These are phyloP conservation scores for Masnerella sp. DNA, from an alignment of 2,888 invertebrate genomes.

Conservation along the genomic window DNA sequence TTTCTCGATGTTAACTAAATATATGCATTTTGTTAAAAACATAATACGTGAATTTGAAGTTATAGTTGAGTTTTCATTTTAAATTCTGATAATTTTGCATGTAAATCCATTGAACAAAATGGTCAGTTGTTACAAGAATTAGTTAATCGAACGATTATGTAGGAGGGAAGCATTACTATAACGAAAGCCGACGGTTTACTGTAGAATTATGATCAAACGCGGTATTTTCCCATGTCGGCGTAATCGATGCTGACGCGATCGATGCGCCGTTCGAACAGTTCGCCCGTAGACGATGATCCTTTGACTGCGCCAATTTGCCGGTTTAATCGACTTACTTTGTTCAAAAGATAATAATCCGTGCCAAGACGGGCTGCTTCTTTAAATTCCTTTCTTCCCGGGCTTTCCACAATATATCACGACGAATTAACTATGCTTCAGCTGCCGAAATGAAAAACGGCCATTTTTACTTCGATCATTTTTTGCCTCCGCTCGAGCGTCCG, in stretches of 20 bases:
- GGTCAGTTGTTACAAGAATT: slow-evolving; percentile 16
- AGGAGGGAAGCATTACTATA: slow-evolving; percentile 41
- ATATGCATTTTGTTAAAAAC: neutral
- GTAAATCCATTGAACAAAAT: neutral
- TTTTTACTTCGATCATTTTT: too few species aligned
- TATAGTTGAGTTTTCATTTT: too few species aligned
- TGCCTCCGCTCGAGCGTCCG: too few species aligned
- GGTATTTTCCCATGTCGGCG: slow-evolving; percentile 51
- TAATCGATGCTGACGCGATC: slow-evolving; percentile 54
- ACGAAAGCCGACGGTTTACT: slow-evolving; percentile 47
- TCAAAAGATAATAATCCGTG: slow-evolving; percentile 52
- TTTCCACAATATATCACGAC: slow-evolving; percentile 2
- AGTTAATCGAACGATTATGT: slow-evolving; percentile 38
- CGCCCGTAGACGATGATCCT: slow-evolving; percentile 51
- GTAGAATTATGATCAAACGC: slow-evolving; percentile 56
- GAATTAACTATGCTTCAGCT: too few species aligned
- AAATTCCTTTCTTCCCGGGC: slow-evolving; percentile 8
- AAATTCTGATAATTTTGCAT: neutral
- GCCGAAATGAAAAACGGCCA: too few species aligned
- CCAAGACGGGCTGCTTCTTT: slow-evolving; percentile 18
- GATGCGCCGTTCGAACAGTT: slow-evolving; percentile 48
- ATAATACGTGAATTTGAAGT: too few species aligned
- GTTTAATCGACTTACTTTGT: slow-evolving; percentile 57
- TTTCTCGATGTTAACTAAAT: too few species aligned
- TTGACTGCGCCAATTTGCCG: slow-evolving; percentile 54